Conservation (phyloP, 2,888 invertebrate species). For the Coremacera marginata region DNA sequence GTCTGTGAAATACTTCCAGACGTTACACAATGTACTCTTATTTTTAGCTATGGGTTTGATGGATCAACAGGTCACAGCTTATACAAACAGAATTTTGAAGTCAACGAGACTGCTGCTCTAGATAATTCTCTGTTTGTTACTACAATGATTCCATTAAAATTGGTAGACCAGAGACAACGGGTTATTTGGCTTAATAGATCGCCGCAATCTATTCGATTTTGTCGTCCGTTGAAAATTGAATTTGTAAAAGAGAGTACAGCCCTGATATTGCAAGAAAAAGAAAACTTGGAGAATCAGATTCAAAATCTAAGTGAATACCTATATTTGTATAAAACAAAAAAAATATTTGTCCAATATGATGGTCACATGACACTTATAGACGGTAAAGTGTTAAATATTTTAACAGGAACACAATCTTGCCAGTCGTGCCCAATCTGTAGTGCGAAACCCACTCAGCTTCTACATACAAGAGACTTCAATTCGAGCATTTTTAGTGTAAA, state of each 20-base stretch:
- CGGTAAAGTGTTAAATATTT: slow-evolving; percentile 24
- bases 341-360: too few relatives aligned
- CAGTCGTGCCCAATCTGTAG: slow-evolving; percentile 32
- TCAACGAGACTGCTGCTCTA: too few relatives aligned
- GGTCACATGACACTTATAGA: too few relatives aligned
- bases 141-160: background rate
- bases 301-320: background rate
- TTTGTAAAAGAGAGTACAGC: background rate
- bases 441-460: slow-evolving; percentile 23
- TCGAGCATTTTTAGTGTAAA: slow-evolving; percentile 14
- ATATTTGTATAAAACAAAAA: too few relatives aligned
- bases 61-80: background rate
- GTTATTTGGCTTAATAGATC: slow-evolving; percentile 11
- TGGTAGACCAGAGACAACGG: background rate
- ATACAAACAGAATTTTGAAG: too few relatives aligned
- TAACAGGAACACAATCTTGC: slow-evolving; percentile 31
- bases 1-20: background rate
- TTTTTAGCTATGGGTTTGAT: background rate
- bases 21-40: background rate
- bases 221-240: slow-evolving; percentile 8
- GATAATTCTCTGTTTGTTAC: too few relatives aligned
- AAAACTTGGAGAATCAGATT: slow-evolving; percentile 17
- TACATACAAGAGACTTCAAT: slow-evolving; percentile 1
- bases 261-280: background rate
- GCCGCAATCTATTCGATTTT: slow-evolving; percentile 22